phyloP scores from a whole-genome alignment of 2,113 vertebrate species.

The Psettodes erumei region DNA sequence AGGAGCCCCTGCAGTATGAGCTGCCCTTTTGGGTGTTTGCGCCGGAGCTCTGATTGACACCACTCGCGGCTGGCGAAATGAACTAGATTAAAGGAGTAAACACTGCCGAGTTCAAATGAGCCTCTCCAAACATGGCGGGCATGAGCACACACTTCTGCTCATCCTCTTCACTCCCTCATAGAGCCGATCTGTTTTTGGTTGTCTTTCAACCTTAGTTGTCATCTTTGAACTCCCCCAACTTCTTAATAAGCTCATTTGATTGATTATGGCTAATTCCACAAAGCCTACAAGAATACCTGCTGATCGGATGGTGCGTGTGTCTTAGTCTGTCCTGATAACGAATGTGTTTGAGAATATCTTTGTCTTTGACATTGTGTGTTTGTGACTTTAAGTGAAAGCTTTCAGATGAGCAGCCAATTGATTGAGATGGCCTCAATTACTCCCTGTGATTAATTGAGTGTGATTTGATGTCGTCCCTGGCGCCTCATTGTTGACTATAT shows the following conservation, averaged over 20 bases:
- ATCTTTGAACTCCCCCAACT: conserved; percentile 31
- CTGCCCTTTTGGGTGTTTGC: conserved; percentile 6
- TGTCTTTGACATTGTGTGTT: conserved; percentile 35
- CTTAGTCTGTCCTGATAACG: background rate
- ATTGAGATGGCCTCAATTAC: conserved; percentile 79
- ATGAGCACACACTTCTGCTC: conserved; percentile 18
- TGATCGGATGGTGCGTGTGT: background rate
- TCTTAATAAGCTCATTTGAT: conserved; percentile 41
- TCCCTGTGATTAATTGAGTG: conserved; percentile 70
- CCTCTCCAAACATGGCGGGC: conserved; percentile 26
- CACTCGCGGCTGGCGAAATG: conserved; percentile 1
- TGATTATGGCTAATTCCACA: conserved; percentile 40
- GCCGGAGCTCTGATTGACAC: conserved; percentile 18
- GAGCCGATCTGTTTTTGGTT: conserved; percentile 1
- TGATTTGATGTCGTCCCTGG: conserved; percentile 65
- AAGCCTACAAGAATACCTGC: conserved; percentile 13
- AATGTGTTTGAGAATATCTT: conserved; percentile 4
- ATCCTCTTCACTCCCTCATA: conserved; percentile 14
- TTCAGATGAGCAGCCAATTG: conserved; percentile 68
- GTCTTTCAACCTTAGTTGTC: background rate
- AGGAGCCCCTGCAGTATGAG: background rate
- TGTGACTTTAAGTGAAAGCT: conserved; percentile 63
- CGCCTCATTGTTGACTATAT: conserved; percentile 63
- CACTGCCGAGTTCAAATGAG: conserved; percentile 31
- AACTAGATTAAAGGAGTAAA: conserved; percentile 48